Evolutionary conservation across 2,797 vertebrate species (phyloP).

Genomic region (Aulostomus chinensis): DNA sequence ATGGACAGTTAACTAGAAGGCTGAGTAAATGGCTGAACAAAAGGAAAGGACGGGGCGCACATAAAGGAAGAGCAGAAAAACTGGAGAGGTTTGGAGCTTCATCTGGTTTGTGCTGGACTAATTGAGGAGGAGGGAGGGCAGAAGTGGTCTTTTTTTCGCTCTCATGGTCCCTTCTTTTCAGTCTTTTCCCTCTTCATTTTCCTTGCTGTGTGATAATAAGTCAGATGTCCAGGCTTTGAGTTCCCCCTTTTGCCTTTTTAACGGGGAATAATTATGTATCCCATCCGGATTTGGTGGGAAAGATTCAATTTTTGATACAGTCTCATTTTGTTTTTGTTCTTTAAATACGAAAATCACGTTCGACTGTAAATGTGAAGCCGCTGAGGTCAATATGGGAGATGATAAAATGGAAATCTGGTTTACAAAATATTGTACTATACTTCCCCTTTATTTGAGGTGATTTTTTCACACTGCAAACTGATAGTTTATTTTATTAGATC

Average conservation of each 20-base stretch:
- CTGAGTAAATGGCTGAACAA: constrained; percentile 72
- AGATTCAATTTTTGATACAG: too few relatives aligned
- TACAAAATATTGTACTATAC: too few relatives aligned
- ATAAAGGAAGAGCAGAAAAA: constrained; percentile 50
- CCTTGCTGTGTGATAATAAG: constrained; percentile 67
- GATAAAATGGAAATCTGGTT: too few relatives aligned
- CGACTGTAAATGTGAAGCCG: too few relatives aligned
- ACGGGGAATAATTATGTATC: constrained; percentile 58
- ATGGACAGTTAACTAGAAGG: constrained; percentile 69
- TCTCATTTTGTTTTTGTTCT: too few relatives aligned
- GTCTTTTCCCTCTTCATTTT: constrained; percentile 51
- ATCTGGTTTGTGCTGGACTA: constrained; percentile 59
- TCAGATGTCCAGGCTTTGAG: constrained; percentile 76
- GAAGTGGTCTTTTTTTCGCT: constrained; percentile 62
- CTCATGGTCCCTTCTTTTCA: constrained; percentile 55
- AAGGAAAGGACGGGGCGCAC: constrained; percentile 32
- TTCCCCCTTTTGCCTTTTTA: constrained; percentile 57
- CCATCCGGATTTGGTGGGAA: too few relatives aligned
- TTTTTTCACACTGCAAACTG: too few relatives aligned
- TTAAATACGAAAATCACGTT: too few relatives aligned
- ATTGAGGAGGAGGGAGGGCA: constrained; percentile 64
- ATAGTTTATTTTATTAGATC: too few relatives aligned
- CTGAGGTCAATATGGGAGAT: too few relatives aligned
- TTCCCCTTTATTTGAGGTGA: too few relatives aligned
- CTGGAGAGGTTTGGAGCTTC: constrained; percentile 57